Evolutionary conservation across 2,888 invertebrate genomes (phyloP).

Genomic region (Lithophane ornitopus): DNA sequence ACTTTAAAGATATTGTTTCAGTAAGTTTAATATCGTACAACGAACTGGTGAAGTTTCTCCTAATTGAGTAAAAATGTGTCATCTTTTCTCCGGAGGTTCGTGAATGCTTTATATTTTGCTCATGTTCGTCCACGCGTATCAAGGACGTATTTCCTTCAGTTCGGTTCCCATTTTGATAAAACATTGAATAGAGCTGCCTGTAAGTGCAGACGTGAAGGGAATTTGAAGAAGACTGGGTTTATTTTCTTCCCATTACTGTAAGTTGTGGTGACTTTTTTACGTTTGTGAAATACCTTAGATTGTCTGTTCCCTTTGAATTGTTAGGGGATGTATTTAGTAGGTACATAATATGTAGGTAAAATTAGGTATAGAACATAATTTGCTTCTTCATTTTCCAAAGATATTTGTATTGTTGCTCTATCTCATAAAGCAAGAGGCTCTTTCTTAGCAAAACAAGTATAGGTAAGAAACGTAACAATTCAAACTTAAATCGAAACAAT

Average conservation of each 20-base stretch:
- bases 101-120: constrained; percentile 50
- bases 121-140: constrained; percentile 38
- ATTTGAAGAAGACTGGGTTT: constrained; percentile 33
- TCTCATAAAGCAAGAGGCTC: neutral
- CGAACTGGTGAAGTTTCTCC: constrained; percentile 2
- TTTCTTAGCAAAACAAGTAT: neutral
- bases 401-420: neutral
- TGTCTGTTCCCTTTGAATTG: neutral
- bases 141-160: constrained; percentile 36
- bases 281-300: neutral
- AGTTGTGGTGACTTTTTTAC: constrained; percentile 5
- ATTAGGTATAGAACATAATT: neutral
- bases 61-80: constrained; percentile 36
- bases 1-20: constrained; percentile 43
- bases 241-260: constrained; percentile 15
- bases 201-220: constrained; percentile 58
- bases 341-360: neutral
- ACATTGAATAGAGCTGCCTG: constrained; percentile 57
- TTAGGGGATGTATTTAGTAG: neutral
- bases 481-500: constrained; percentile 13
- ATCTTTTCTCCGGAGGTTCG: constrained; percentile 19
- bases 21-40: constrained; percentile 24
- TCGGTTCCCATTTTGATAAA: constrained; percentile 48
- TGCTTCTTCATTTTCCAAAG: neutral
- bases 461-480: constrained; percentile 8